Evolutionary conservation across 2,888 invertebrate genomes (phyloP).

Genomic region (Escarpia spicata): DNA sequence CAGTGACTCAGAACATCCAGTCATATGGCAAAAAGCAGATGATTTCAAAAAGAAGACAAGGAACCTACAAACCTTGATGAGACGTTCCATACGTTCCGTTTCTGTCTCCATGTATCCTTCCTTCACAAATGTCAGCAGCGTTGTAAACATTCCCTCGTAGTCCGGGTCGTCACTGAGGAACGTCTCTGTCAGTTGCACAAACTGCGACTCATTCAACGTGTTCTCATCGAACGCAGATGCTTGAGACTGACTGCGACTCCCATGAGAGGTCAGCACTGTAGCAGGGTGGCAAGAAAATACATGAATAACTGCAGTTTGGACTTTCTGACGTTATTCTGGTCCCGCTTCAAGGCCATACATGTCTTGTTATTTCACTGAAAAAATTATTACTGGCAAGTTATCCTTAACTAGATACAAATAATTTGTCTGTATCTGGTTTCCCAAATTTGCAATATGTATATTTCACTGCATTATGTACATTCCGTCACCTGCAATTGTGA

Average conservation of each 20-base stretch:
- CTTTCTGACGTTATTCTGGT: not conserved
- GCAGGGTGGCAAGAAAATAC: not conserved
- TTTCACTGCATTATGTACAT: not conserved
- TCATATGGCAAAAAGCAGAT: not conserved
- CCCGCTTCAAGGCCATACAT: not conserved
- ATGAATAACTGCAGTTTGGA: not conserved
- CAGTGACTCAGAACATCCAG: too few species aligned
- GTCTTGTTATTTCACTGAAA: not conserved
- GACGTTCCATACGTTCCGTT: conserved; percentile 60
- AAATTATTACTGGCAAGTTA: not conserved
- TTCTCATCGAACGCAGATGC: conserved; percentile 62
- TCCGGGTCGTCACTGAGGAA: conserved; percentile 59
- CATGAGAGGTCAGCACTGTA: conserved; percentile 41
- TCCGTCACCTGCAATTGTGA: not conserved
- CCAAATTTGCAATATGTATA: too few species aligned
- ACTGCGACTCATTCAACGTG: conserved; percentile 61
- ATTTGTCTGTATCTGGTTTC: too few species aligned
- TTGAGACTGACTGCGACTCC: conserved; percentile 53
- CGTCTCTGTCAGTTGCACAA: conserved; percentile 61
- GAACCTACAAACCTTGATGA: conserved; percentile 53
- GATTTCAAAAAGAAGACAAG: not conserved
- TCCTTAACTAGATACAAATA: too few species aligned
- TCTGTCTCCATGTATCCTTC: conserved; percentile 63
- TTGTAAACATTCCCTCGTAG: conserved; percentile 47
- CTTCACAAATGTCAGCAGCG: conserved; percentile 53